Base-by-base conservation (phyloP, 1,140 invertebrate genomes). In the Macrobrachium rosenbergii region DNA sequence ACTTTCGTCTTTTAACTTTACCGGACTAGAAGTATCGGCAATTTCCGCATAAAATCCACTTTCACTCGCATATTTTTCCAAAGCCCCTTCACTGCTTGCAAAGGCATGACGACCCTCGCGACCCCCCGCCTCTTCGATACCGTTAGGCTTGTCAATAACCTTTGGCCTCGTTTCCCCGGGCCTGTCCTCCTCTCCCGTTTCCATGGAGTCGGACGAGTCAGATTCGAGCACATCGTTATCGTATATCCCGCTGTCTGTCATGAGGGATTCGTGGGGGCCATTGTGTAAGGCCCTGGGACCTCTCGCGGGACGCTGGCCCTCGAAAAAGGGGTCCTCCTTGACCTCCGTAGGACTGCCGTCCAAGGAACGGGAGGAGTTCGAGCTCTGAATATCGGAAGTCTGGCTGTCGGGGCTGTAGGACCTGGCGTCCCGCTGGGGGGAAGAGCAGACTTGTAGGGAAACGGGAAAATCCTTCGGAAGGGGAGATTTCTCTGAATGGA, bases 181-280 rank as follows among this genome's bases (percentile, higher is more conserved):
- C 0, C n/a, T 16, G 12, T 58, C 59, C 23, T 87, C 85, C 5
- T 78, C 83, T 19, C 76, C 78, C 43, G 23, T 17, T 52, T 81
- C 85, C 16, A 87, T 17, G n/a, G 77, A 81, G 37, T 87, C 85
- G 5, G 85, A 87, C 60, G 79, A 76, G n/a, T 87, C 85, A 11
- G 85, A 87, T 43, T 87, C 85, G 21, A 79, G 81, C 10, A 60
- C 43, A 21, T 60, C 72, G 23, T 81, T 64, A 72, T 87, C 85
- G 11, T 78, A 87, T 14, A 87, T 81, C 28, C 85, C 85, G 19
- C 85, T 87, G 69, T 87, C 85, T 6, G 85, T 82, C 85, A 87
- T 73, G 11, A 87, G 58, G n/a, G 85, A 81, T 28, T 87, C 85
- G 60, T 23, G 69, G 52, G 28, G 52, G 17, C 12, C 58, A 43